These are phyloP conservation scores for Scolanthus callimorphus DNA, from an alignment of 92 coral and sea anemone genomes.

Conservation along the genomic window DNA sequence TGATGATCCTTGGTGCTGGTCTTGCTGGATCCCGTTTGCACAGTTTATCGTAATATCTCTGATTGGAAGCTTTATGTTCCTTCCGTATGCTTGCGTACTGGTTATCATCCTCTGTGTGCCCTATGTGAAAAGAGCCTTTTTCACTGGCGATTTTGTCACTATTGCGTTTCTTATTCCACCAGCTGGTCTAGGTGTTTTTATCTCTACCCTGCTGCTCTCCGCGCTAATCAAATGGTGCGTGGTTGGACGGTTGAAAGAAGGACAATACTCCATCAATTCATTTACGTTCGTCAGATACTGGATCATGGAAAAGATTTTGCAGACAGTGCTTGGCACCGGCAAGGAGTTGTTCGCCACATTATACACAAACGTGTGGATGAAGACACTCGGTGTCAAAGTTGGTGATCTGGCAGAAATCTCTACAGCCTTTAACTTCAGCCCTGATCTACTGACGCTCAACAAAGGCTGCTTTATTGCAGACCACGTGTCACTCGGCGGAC, in stretches of 20 bases:
- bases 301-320: background rate
- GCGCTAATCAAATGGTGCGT: slow-evolving; percentile 1
- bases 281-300: slow-evolving; percentile 1
- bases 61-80: background rate
- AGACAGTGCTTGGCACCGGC: background rate
- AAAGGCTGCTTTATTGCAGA: slow-evolving; percentile 5
- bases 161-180: background rate
- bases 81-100: background rate
- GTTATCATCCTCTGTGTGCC: background rate
- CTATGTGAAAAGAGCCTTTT: slow-evolving; percentile 1
- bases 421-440: slow-evolving; percentile 2
- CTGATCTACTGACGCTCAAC: background rate
- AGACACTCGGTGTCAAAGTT: background rate
- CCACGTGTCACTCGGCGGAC: slow-evolving; percentile 5
- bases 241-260: background rate
- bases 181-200: background rate
- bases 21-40: background rate
- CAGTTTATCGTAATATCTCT: background rate
- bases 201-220: background rate
- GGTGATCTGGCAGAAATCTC: background rate
- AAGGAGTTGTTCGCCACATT: slow-evolving; percentile 1
- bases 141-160: background rate
- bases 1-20: slow-evolving; percentile 2
- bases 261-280: background rate
- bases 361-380: slow-evolving; percentile 2